These are phyloP conservation scores for Heteromyza rotundicornis DNA, from an alignment of 2,888 invertebrate species.

Conservation along the genomic window DNA sequence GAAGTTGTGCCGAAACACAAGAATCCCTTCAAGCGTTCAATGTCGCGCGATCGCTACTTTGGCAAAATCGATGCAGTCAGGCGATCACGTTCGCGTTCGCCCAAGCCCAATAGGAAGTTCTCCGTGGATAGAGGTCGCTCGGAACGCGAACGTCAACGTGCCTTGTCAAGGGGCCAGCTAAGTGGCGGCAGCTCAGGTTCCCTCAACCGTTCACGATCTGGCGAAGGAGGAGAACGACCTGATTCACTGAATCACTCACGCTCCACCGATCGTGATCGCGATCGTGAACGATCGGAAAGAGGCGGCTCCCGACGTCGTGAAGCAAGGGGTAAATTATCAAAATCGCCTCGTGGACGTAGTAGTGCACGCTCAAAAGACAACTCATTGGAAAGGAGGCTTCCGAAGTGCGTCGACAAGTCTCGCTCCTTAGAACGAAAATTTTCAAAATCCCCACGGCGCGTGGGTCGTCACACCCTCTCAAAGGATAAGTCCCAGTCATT, in stretches of 20 bases:
- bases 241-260: conserved; percentile 11
- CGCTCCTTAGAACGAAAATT: not conserved
- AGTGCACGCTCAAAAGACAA: too few relatives aligned
- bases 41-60: conserved; percentile 28
- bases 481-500: not conserved
- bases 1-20: conserved; percentile 23
- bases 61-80: conserved; percentile 18
- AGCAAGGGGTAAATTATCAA: not conserved
- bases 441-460: not conserved
- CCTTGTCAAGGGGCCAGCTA: conserved; percentile 12
- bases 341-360: conserved; percentile 20
- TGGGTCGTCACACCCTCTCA: not conserved
- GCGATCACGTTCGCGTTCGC: conserved; percentile 25
- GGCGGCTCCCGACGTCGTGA: not conserved
- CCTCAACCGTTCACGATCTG: conserved; percentile 26
- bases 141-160: not conserved
- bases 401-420: too few relatives aligned
- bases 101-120: conserved; percentile 12
- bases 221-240: conserved; percentile 18
- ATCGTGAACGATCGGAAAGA: not conserved
- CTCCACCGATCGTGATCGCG: not conserved
- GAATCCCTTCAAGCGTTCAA: conserved; percentile 36
- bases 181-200: conserved; percentile 18
- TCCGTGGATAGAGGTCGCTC: conserved; percentile 2
- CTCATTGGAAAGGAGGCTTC: too few relatives aligned